phyloP scores from a whole-genome alignment of 2,113 vertebrate genomes.

The Ameiurus melas region DNA sequence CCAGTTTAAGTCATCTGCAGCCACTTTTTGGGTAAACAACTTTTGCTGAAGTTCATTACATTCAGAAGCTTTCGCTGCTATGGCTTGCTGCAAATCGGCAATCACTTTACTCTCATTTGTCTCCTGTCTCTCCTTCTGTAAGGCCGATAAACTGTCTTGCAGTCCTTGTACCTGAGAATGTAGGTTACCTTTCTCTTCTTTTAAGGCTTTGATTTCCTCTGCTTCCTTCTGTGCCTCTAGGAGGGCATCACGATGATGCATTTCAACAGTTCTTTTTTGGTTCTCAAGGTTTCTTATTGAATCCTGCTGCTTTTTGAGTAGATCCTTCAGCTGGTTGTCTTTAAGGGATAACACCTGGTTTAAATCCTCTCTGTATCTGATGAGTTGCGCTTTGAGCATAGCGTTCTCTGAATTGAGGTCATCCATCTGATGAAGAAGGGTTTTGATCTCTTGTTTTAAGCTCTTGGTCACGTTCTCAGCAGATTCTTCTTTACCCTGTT shows the following conservation, averaged over 20 bases:
- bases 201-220: slow-evolving; percentile 59
- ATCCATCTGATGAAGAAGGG: slow-evolving; percentile 78
- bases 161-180: slow-evolving; percentile 65
- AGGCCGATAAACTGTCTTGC: slow-evolving; percentile 64
- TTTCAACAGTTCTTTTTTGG: slow-evolving; percentile 71
- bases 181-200: slow-evolving; percentile 69
- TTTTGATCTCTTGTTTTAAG: slow-evolving; percentile 77
- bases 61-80: slow-evolving; percentile 67
- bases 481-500: slow-evolving; percentile 66
- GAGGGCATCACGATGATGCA: slow-evolving; percentile 66
- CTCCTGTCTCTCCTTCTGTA: slow-evolving; percentile 66
- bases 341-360: slow-evolving; percentile 87
- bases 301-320: slow-evolving; percentile 83
- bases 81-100: slow-evolving; percentile 64
- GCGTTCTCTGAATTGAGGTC: slow-evolving; percentile 90
- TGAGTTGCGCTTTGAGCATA: slow-evolving; percentile 83
- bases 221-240: slow-evolving; percentile 63
- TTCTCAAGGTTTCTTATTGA: slow-evolving; percentile 79
- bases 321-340: slow-evolving; percentile 83
- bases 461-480: slow-evolving; percentile 66
- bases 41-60: slow-evolving; percentile 70
- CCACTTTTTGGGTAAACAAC: slow-evolving; percentile 55
- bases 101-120: slow-evolving; percentile 67
- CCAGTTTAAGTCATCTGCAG: slow-evolving; percentile 55
- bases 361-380: slow-evolving; percentile 84